Conservation (phyloP, 1,140 invertebrate genomes). For the Ladona fulva region DNA sequence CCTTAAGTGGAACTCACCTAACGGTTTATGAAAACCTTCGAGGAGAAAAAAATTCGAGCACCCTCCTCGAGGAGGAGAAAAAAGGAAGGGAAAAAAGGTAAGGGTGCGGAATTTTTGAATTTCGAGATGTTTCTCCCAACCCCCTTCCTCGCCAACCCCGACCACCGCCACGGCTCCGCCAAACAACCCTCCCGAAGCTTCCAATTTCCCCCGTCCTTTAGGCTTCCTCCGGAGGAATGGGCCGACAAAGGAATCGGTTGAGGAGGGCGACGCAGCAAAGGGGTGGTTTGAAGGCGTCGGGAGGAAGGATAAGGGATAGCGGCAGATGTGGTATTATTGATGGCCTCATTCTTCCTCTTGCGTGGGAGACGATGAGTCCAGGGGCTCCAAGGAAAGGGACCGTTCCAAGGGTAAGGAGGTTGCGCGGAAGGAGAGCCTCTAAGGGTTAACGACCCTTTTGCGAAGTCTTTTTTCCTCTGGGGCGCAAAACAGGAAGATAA, state of each 20-base stretch:
- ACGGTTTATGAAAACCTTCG: not conserved
- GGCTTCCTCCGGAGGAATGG: not conserved
- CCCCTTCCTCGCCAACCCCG: not conserved
- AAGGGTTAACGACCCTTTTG: not conserved
- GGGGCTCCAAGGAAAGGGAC: not conserved
- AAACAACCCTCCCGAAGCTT: not conserved
- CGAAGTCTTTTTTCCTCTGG: not conserved
- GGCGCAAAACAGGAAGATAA: not conserved
- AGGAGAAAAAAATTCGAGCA: not conserved
- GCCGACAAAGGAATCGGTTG: not conserved
- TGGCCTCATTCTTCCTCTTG: not conserved
- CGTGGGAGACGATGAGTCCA: not conserved
- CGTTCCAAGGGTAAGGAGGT: not conserved
- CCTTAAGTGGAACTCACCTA: not conserved
- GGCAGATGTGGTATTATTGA: conserved; percentile 9
- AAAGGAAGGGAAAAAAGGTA: not conserved
- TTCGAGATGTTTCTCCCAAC: not conserved
- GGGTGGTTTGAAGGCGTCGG: not conserved
- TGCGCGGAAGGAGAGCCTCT: not conserved
- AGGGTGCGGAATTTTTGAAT: conserved; percentile 5
- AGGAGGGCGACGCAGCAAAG: not conserved
- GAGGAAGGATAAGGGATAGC: not conserved
- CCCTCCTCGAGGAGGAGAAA: not conserved
- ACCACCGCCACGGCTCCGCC: not conserved
- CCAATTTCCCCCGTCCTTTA: not conserved